phyloP scores from a whole-genome alignment of 2,113 vertebrate genomes.

The Peromyscus californicus region DNA sequence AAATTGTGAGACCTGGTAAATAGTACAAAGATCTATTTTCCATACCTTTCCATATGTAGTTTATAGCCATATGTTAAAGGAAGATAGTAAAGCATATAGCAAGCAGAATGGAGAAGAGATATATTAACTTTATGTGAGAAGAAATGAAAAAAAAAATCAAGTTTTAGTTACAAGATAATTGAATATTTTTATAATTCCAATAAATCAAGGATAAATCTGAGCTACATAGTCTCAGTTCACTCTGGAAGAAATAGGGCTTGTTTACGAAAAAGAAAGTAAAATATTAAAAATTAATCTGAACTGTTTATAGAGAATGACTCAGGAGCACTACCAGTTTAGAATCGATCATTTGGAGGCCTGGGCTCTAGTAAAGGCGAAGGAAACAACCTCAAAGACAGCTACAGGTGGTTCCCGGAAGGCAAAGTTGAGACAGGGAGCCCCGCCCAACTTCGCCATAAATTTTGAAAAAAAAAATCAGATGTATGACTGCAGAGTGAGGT shows the following conservation, averaged over 20 bases:
- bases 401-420: too few species aligned
- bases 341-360: neutral
- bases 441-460: neutral
- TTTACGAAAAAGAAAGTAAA: neutral
- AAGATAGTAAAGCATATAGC: neutral
- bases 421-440: neutral
- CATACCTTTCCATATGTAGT: too few species aligned
- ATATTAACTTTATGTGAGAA: neutral
- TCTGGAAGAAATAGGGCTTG: neutral
- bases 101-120: neutral
- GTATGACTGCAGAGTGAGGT: neutral
- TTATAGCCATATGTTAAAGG: neutral
- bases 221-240: neutral
- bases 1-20: neutral
- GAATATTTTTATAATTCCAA: neutral
- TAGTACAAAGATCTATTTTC: neutral
- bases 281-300: neutral
- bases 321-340: too few species aligned
- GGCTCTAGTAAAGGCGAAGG: neutral
- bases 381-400: neutral
- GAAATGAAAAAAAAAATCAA: neutral
- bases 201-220: neutral
- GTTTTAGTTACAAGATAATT: too few species aligned
- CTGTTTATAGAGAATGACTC: neutral
- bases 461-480: neutral